Evolutionary conservation across 2,113 vertebrate genomes (phyloP), one percentile per base, ranked within the genome.

Genomic region (Stigmatopora argus): DNA sequence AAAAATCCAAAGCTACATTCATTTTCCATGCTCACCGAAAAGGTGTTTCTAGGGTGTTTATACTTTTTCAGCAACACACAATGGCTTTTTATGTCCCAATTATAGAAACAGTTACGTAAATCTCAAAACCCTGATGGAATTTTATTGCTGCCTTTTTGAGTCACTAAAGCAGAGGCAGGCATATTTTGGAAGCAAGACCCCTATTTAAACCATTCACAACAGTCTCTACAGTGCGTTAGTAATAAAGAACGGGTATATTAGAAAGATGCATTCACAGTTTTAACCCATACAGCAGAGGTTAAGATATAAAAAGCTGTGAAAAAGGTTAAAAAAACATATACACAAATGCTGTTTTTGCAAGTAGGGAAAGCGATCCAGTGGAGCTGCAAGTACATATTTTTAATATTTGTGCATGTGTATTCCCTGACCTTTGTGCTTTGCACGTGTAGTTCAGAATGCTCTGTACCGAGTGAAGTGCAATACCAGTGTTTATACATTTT

Each of bases 341-440:
- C 59, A 76, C 82, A 81, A 67, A 69, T 66, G 13, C 17, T 65
- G 49, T 69, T 66, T 80, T 65, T 77, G 67, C 52, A 57, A 49
- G 47, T 78, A 5, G 57, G 55, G 17, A 82, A 64, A 78, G 65
- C 72, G 63, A 70, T 77, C 66, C 75, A 77, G 77, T 83, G 77
- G 77, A 70, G 77, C 76, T 86, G 82, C 69, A 60, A 85, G 80
- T 69, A 82, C 55, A 72, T 66, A 34, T 69, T 21, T 75, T 66
- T 74, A 80, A 51, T 68, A 67, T 73, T 64, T 70, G 52, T 70
- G 23, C 60, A 60, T n/a, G 23, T 70, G 72, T 74, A 71, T 80
- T 89, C 85, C 86, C 87, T 89, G 89, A 90, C 85, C 76, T 79
- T 79, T 83, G 78, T 84, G 84, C 78, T 82, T 68, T 60, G 46